These are phyloP conservation scores for Cephus runcator DNA, from an alignment of 2,888 invertebrate species.

Conservation along the genomic window DNA sequence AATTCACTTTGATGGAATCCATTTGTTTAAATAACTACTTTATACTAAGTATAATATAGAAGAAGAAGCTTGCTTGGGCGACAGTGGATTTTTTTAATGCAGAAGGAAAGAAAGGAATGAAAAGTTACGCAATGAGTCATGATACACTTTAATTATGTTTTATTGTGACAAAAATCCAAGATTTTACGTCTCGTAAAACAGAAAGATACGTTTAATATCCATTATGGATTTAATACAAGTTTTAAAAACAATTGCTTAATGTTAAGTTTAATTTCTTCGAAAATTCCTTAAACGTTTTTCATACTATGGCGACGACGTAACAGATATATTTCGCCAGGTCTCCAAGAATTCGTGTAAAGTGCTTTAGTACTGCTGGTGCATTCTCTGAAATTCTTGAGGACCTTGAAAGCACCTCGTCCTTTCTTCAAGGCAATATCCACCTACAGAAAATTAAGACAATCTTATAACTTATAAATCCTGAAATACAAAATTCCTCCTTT, in stretches of 20 bases:
- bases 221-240: background rate
- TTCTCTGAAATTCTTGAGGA: background rate
- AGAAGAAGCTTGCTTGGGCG: background rate
- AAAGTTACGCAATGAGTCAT: background rate
- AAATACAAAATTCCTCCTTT: background rate
- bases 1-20: background rate
- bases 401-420: background rate
- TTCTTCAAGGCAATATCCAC: background rate
- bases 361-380: background rate
- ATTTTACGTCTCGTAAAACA: background rate
- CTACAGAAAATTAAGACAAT: background rate
- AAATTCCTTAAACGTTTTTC: background rate
- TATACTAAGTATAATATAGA: background rate
- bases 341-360: background rate
- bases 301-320: background rate
- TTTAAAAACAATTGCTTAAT: background rate
- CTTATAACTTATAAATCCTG: background rate
- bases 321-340: background rate
- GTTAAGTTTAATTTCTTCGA: background rate
- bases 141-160: background rate
- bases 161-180: background rate
- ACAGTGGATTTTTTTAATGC: background rate
- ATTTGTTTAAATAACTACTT: background rate
- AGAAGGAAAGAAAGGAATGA: background rate
- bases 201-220: background rate